Evolutionary conservation across 2,888 invertebrate genomes (phyloP).

Genomic region (Omphaloscelis lunosa): DNA sequence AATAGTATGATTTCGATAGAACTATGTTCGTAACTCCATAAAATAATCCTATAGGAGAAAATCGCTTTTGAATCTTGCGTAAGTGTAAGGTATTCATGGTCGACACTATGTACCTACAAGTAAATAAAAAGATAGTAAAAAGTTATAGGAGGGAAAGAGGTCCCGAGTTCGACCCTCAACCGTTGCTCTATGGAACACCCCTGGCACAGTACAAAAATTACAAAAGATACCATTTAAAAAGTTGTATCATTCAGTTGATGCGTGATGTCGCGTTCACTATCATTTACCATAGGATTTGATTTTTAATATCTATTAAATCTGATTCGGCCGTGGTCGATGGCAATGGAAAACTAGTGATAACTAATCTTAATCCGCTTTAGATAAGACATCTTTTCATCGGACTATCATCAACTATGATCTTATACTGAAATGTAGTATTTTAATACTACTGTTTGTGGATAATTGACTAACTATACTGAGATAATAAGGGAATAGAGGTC

Average conservation of each 20-base stretch:
- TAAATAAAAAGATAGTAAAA: too few species aligned
- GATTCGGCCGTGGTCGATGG: conserved; percentile 12
- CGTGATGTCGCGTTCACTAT: neutral
- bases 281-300: conserved; percentile 8
- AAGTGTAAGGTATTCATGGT: neutral
- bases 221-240: neutral
- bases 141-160: neutral
- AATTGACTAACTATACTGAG: neutral
- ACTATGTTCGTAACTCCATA: neutral
- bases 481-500: neutral
- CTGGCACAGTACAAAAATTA: neutral
- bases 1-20: too few species aligned
- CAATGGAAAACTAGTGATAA: conserved; percentile 17
- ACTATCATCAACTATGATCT: conserved; percentile 5
- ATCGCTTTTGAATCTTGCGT: neutral
- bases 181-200: neutral
- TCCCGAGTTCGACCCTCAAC: neutral
- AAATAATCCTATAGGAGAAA: neutral
- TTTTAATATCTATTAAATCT: conserved; percentile 15
- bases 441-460: neutral
- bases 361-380: conserved; percentile 31
- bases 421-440: neutral
- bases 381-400: neutral
- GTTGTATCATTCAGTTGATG: neutral
- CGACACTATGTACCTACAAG: too few species aligned